Evolutionary conservation across 2,888 invertebrate genomes (phyloP).

Genomic region (Drosophila rubida): DNA sequence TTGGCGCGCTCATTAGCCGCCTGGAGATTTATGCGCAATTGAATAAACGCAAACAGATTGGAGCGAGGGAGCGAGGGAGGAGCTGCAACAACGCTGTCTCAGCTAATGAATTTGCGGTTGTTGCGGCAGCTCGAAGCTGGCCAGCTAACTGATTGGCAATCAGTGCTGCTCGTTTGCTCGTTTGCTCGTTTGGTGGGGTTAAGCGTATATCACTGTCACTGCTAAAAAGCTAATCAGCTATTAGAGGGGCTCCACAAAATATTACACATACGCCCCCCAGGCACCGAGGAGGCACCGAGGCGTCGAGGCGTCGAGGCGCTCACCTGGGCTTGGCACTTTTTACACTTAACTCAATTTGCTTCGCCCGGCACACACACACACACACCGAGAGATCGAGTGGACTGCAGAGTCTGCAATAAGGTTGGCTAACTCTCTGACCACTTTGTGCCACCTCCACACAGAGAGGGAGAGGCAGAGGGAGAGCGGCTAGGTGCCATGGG

Average conservation of each 20-base stretch:
- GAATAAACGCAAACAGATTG: conserved; percentile 18
- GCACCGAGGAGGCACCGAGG: conserved; percentile 5
- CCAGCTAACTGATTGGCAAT: conserved; percentile 30
- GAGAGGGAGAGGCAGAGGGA: too few relatives aligned
- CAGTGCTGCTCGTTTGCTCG: conserved; percentile 24
- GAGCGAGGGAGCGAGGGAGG: not conserved
- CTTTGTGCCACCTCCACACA: too few relatives aligned
- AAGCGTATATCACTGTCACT: conserved; percentile 48
- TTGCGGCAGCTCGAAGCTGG: conserved; percentile 9
- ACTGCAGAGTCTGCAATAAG: not conserved
- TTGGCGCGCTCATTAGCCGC: conserved; percentile 30
- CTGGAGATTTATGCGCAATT: conserved; percentile 38
- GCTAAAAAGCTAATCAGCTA: conserved; percentile 63
- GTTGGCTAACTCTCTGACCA: too few relatives aligned
- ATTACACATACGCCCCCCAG: conserved; percentile 48
- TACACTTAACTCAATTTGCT: conserved; percentile 70
- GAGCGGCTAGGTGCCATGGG: too few relatives aligned
- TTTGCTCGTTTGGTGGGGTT: not conserved
- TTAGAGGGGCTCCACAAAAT: conserved; percentile 56
- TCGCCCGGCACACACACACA: not conserved
- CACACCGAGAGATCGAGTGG: not conserved
- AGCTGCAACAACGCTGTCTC: conserved; percentile 10
- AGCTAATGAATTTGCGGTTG: conserved; percentile 53
- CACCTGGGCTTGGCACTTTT: conserved; percentile 47
- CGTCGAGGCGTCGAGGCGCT: not conserved